These are phyloP conservation scores for Phengaris arion DNA, from an alignment of 2,888 invertebrate species.

Conservation along the genomic window DNA sequence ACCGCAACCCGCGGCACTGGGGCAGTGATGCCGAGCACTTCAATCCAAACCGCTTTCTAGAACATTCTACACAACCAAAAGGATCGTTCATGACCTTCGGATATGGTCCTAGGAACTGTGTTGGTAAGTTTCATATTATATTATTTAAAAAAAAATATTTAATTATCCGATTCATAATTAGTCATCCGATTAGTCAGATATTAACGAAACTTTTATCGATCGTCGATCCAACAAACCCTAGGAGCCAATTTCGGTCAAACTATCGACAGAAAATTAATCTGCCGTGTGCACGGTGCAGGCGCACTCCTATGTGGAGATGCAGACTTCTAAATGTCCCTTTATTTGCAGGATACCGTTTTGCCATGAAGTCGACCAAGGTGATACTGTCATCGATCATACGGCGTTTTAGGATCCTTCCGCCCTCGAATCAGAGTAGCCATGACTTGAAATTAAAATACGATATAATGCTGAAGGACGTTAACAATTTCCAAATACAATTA, in stretches of 20 bases:
- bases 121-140: background rate
- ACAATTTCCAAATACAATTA: constrained; percentile 9
- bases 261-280: too few relatives aligned
- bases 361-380: constrained; percentile 9
- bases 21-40: background rate
- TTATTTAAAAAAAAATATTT: too few relatives aligned
- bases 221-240: too few relatives aligned
- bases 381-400: background rate
- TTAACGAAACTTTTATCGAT: too few relatives aligned
- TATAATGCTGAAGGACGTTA: constrained; percentile 12
- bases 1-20: constrained; percentile 10
- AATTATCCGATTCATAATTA: too few relatives aligned
- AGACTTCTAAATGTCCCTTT: background rate
- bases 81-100: constrained; percentile 6
- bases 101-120: constrained; percentile 12
- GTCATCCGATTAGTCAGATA: too few relatives aligned
- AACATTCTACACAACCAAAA: background rate
- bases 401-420: background rate
- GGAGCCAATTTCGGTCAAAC: too few relatives aligned
- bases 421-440: background rate
- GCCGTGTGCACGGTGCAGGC: too few relatives aligned
- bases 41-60: constrained; percentile 10
- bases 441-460: constrained; percentile 17
- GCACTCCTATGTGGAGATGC: too few relatives aligned
- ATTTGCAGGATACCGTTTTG: constrained; percentile 13